Conservation (phyloP, 2,888 invertebrate genomes). For the Megamerina dolium region DNA sequence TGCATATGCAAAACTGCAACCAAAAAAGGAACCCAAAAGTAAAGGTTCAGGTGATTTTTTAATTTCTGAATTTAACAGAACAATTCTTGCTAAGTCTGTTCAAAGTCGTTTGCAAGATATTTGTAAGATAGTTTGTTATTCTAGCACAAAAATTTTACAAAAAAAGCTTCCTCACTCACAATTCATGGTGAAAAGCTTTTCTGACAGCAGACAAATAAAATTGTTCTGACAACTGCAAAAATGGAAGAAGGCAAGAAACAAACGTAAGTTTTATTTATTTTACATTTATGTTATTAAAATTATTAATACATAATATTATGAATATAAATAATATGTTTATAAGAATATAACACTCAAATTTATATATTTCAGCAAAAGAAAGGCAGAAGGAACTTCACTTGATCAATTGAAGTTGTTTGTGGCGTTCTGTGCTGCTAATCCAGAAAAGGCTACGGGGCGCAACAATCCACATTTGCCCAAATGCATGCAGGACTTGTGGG, state of each 20-base stretch:
- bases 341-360: no score
- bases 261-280: not conserved
- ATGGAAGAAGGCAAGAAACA: no score
- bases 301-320: no score
- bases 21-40: no score
- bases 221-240: no score
- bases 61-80: no score
- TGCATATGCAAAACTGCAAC: no score
- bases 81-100: no score
- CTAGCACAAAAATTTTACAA: not conserved
- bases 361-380: not conserved
- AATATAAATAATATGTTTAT: no score
- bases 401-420: not conserved
- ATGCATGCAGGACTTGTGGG: not conserved
- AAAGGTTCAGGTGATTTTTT: no score
- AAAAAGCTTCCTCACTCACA: not conserved
- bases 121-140: not conserved
- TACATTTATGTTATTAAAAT: no score
- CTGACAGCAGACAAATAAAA: no score
- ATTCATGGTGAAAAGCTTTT: not conserved
- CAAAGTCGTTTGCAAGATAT: not conserved
- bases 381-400: not conserved
- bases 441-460: not conserved
- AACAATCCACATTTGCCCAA: not conserved
- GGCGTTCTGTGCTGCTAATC: not conserved